Base-by-base conservation (phyloP, 2,113 vertebrate species). In the Otolemur garnettii region DNA sequence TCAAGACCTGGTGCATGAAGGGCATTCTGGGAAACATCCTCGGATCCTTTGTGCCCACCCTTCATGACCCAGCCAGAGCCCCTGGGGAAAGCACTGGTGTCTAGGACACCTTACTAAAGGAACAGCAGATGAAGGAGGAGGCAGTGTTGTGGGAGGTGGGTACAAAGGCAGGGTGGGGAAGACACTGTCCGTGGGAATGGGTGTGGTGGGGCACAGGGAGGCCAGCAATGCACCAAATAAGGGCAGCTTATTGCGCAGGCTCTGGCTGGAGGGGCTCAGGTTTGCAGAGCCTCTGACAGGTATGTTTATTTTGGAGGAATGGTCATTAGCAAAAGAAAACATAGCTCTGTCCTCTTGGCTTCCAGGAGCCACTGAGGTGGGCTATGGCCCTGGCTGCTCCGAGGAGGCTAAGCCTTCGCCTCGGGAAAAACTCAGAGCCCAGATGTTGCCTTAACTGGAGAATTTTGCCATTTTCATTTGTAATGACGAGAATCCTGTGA, bases 11-110 rank as follows among this genome's bases (percentile, higher is more conserved):
- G 12, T 9, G 8, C 3, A 5, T 5, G 28, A 11, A 62, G 2
- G 3, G 10, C 0, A 28, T 2, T 10, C 86, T 38, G 30, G 26
- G 30, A 33, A 80, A 26, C 28, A 22, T 19, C 11, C 19, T 53
- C 12, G 1, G 1, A 17, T 13, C 0, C 5, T 22, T 19, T 4
- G 0, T 19, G 11, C 11, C 24, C 26, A 35, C 0, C 45, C n/a
- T 38, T 28, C 14, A 2, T 21, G 12, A 21, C 12, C 18, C 7
- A 15, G n/a, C 11, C 68, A 26, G 18, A 66, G n/a, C 12, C 28
- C 28, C 8, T 6, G 5, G 50, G 18, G 11, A 62, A 35, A 60
- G 6, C 17, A 11, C 13, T 18, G 10, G 1, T 12, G 19, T 17
- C 71, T 12, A 62, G 30, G 35, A n/a, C 4, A 55, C 33, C 33